A percentile compares a stretch with the other conserved stretches of the same genome.
These are phyloP conservation scores for Bruchidius siliquastri DNA, from an alignment of 2,888 invertebrate genomes.

Conservation along the genomic window DNA sequence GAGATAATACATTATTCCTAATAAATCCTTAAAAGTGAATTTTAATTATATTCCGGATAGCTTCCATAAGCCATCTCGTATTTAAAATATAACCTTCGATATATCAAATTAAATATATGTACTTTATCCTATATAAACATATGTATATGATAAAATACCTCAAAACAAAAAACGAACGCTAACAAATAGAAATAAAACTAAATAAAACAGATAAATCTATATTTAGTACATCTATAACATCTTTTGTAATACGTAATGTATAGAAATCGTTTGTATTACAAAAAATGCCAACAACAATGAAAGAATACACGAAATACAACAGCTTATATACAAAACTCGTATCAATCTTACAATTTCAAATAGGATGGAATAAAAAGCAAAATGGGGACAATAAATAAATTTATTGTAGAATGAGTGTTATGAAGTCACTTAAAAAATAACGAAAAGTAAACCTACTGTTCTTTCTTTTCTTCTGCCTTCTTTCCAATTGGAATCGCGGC, in stretches of 20 bases:
- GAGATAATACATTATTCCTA: neutral
- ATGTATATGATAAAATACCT: constrained; percentile 13
- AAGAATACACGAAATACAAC: constrained; percentile 1
- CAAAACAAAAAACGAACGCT: constrained; percentile 4
- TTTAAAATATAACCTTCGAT: neutral
- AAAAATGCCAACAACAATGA: neutral
- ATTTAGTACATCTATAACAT: constrained; percentile 23
- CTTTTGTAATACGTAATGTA: constrained; percentile 23
- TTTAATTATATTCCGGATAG: neutral
- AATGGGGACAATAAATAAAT: constrained; percentile 15
- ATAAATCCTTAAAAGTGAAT: neutral
- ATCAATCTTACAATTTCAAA: constrained; percentile 25
- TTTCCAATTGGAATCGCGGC: constrained; percentile 86
- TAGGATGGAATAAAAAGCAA: constrained; percentile 22
- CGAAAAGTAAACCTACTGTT: constrained; percentile 58
- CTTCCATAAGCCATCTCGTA: neutral
- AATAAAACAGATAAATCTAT: constrained; percentile 25
- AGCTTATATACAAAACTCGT: neutral
- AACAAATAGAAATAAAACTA: constrained; percentile 17
- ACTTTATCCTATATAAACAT: neutral
- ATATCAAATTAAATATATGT: neutral
- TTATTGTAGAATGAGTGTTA: constrained; percentile 2
- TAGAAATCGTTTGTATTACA: neutral
- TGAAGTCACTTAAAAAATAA: neutral
- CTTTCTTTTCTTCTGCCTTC: constrained; percentile 79